phyloP scores from a whole-genome alignment of 1,140 invertebrate species.

The Drosophila busckii region DNA sequence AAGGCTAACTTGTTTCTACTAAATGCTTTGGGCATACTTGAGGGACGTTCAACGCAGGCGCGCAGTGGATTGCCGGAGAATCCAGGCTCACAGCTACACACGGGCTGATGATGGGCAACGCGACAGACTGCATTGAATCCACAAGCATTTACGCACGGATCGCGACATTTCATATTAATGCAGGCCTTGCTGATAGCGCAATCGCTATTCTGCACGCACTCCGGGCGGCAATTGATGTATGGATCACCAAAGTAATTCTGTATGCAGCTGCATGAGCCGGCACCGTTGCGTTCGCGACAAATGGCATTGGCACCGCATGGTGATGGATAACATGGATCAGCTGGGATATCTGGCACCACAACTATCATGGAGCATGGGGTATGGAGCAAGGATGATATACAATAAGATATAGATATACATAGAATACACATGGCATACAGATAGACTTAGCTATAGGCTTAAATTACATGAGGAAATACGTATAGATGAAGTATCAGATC shows the following conservation, averaged over 20 bases:
- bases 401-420: slow-evolving; percentile 33
- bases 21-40: slow-evolving; percentile 82
- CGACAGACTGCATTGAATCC: slow-evolving; percentile 90
- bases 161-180: slow-evolving; percentile 88
- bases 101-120: slow-evolving; percentile 89
- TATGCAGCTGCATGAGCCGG: slow-evolving; percentile 88
- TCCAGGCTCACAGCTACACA: slow-evolving; percentile 87
- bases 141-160: slow-evolving; percentile 89
- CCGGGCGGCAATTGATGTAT: slow-evolving; percentile 88
- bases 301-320: slow-evolving; percentile 90
- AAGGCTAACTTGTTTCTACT: too few relatives aligned
- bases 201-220: slow-evolving; percentile 90
- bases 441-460: slow-evolving; percentile 23
- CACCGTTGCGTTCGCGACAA: slow-evolving; percentile 87
- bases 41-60: slow-evolving; percentile 84
- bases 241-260: slow-evolving; percentile 91
- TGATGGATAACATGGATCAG: slow-evolving; percentile 88
- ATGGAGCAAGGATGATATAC: slow-evolving; percentile 55
- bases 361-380: slow-evolving; percentile 37
- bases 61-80: slow-evolving; percentile 88
- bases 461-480: too few relatives aligned
- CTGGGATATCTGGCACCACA: slow-evolving; percentile 66
- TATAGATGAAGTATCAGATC: too few relatives aligned
- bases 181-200: slow-evolving; percentile 87
- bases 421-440: slow-evolving; percentile 24